A percentile compares a stretch with the other conserved stretches of the same genome.
phyloP scores from a whole-genome alignment of 2,113 vertebrate genomes.

The Gambusia affinis region DNA sequence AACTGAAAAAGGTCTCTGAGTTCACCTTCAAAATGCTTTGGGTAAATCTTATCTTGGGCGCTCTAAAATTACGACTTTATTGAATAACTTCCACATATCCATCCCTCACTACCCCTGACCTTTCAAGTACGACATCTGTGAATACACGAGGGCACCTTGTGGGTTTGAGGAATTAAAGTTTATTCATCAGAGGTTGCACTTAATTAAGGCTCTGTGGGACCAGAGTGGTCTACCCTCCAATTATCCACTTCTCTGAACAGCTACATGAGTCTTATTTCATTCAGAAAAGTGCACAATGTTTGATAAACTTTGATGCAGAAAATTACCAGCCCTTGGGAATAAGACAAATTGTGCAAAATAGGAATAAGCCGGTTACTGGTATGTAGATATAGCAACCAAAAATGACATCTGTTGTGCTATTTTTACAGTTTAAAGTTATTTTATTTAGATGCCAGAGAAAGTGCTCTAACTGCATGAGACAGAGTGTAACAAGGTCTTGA shows the following conservation, averaged over 20 bases:
- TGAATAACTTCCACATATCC: neutral
- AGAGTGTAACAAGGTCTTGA: neutral
- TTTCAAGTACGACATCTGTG: neutral
- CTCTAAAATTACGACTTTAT: slow-evolving; percentile 5
- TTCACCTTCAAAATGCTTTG: neutral
- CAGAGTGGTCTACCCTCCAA: neutral
- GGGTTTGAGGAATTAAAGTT: neutral
- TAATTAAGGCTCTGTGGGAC: neutral
- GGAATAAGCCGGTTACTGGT: neutral
- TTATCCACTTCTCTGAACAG: neutral
- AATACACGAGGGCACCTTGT: neutral
- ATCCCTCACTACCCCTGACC: neutral
- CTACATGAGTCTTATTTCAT: neutral
- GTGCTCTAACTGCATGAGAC: neutral
- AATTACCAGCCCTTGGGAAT: too few relatives aligned
- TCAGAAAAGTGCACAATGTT: too few relatives aligned
- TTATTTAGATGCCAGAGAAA: neutral
- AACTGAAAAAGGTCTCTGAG: neutral
- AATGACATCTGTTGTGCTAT: too few relatives aligned
- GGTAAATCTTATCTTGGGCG: neutral
- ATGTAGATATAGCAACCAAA: neutral
- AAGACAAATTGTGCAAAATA: neutral
- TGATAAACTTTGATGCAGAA: too few relatives aligned
- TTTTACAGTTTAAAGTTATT: too few relatives aligned
- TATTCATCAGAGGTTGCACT: neutral